Base-by-base conservation (phyloP, 1,140 invertebrate species). In the Macrosteles quadrilineatus region DNA sequence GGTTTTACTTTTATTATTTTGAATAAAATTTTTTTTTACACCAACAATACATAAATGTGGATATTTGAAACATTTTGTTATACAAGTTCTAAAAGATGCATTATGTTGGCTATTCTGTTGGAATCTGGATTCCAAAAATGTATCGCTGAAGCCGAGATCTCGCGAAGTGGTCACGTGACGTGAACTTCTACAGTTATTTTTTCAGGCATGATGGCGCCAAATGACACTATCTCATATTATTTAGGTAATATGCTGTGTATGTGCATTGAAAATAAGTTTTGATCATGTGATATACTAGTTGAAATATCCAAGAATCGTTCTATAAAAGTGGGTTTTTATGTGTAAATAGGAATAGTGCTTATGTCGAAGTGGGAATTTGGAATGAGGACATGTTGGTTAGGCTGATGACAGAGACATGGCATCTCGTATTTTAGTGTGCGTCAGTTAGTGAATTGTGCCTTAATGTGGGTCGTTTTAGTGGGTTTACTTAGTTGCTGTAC, bases 121-220 rank as follows among this genome's bases (percentile, higher is more conserved):
- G 72, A 73, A 73, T 73, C 72, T 72, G 74, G 70, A 69, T 71
- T 69, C 68, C 59, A 69, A 73, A 73, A 75, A 73, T 73, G 71
- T 75, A 72, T 75, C 74, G 72, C 70, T 63, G 71, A 73, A 72
- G 72, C 69, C 74, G 74, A 75, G 74, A 74, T 73, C 71, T 75
- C 69, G 73, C 67, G 68, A 68, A 68, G 30, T 72, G 75, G 77
- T 85, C 84, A 85, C 83, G 83, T 85, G 84, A 84, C 78, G 76
- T 77, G 75, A 76, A 78, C 73, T 78, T 79, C 79, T 78, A 82
- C 80, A 81, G 80, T 83, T 82, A 81, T 83, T 84, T 84, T 83
- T 84, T 82, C 80, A 81, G 80, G 80, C 80, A 83, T 83, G 82
- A 85, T 85, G 84, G 84, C 84, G 83, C 84, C 84, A 86, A 86